Percentiles rank a stretch among this genome's conserved stretches.
phyloP scores from a whole-genome alignment of 2,113 vertebrate genomes.

The Capreolus pygargus region DNA sequence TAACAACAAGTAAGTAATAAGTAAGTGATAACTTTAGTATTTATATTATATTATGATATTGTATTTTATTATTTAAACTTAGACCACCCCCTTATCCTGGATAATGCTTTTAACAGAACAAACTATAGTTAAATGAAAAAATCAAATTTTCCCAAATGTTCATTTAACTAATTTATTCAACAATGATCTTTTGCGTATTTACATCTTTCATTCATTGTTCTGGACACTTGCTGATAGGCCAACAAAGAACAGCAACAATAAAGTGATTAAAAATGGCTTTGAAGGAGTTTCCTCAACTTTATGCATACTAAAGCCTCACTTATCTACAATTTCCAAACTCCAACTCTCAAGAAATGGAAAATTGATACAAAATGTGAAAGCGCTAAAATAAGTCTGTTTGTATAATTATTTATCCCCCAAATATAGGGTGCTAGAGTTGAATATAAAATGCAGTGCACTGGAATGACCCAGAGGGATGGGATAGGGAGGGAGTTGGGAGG shows the following conservation, averaged over 20 bases:
- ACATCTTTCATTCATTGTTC: not conserved
- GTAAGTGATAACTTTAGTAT: not conserved
- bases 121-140: not conserved
- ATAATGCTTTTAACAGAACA: not conserved
- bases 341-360: not conserved
- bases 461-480: no score
- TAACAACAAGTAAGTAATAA: not conserved
- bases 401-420: not conserved
- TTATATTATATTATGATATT: not conserved
- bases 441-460: accelerated
- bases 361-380: not conserved
- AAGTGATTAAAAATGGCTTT: not conserved
- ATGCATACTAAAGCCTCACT: not conserved
- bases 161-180: not conserved
- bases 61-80: not conserved
- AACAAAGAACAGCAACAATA: not conserved
- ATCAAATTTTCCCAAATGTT: not conserved
- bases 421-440: not conserved
- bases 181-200: not conserved
- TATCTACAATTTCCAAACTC: not conserved
- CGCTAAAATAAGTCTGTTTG: not conserved
- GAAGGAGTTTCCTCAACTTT: not conserved
- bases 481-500: no score
- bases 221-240: not conserved
- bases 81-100: not conserved